Percentiles rank a stretch among this genome's conserved stretches.
phyloP scores from a whole-genome alignment of 2,797 vertebrate genomes.

The Girardinus metallicus region DNA sequence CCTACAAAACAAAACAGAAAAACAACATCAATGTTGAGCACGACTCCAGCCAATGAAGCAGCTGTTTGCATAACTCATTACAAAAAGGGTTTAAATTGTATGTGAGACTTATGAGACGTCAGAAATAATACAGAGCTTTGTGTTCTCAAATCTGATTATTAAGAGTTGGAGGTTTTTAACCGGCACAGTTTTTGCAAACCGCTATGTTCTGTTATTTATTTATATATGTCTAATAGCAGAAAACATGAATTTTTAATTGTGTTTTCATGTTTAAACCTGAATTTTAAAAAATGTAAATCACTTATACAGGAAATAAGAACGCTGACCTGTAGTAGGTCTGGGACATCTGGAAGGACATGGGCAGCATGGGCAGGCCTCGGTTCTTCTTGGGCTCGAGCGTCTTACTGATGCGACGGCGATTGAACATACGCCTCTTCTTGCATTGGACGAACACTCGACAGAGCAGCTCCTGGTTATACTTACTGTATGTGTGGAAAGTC shows the following conservation, averaged over 20 bases:
- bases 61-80: not conserved
- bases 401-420: constrained; percentile 88
- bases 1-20: not conserved
- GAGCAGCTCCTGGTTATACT: constrained; percentile 87
- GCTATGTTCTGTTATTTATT: not conserved
- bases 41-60: not conserved
- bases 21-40: not conserved
- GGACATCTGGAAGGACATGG: constrained; percentile 98
- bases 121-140: not conserved
- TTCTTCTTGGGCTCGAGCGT: constrained; percentile 88
- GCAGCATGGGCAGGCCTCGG: constrained; percentile 89
- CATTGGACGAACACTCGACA: constrained; percentile 88
- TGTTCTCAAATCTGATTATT: not conserved
- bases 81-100: not conserved
- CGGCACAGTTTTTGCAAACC: not conserved
- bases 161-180: not conserved
- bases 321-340: constrained; percentile 92
- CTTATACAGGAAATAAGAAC: not conserved
- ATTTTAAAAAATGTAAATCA: not conserved
- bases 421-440: constrained; percentile 88
- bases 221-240: not conserved
- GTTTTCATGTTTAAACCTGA: not conserved
- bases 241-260: not conserved
- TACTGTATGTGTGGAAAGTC: constrained; percentile 92
- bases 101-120: not conserved